A percentile compares a stretch with the other conserved stretches of the same genome.
phyloP scores from a whole-genome alignment of 30 jellyfish, hydroid and myxozoan genomes.

The Rhopilema esculentum region DNA sequence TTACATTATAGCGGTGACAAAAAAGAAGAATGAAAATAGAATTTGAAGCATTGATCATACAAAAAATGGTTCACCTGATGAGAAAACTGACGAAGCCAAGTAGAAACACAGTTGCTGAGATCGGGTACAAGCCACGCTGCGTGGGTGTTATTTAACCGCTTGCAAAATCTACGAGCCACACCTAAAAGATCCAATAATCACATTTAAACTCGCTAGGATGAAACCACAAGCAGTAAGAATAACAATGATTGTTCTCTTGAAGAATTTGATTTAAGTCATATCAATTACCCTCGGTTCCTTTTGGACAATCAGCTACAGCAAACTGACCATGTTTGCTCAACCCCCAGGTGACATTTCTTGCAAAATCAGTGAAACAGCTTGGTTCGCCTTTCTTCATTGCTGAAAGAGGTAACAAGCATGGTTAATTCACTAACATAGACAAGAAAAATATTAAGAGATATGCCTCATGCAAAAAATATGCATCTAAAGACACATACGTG shows the following conservation, averaged over 20 bases:
- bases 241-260: too few species aligned
- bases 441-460: neutral
- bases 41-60: too few species aligned
- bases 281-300: conserved; percentile 33
- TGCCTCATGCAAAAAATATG: neutral
- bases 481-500: conserved; percentile 5
- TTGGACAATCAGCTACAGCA: conserved; percentile 31
- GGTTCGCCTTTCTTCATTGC: conserved; percentile 24
- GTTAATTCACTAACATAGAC: neutral
- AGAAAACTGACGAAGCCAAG: conserved; percentile 9
- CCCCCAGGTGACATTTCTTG: conserved; percentile 35
- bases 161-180: conserved; percentile 19
- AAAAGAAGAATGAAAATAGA: too few species aligned
- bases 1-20: too few species aligned
- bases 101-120: conserved; percentile 42
- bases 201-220: too few species aligned
- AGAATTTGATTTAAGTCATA: too few species aligned
- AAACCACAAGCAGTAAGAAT: too few species aligned
- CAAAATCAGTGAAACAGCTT: conserved; percentile 2
- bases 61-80: conserved; percentile 35
- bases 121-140: conserved; percentile 42
- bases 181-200: too few species aligned
- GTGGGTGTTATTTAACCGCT: neutral
- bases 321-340: conserved; percentile 15
- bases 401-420: neutral